phyloP scores from a whole-genome alignment of 2,113 vertebrate genomes.

The Callionymus lyra region DNA sequence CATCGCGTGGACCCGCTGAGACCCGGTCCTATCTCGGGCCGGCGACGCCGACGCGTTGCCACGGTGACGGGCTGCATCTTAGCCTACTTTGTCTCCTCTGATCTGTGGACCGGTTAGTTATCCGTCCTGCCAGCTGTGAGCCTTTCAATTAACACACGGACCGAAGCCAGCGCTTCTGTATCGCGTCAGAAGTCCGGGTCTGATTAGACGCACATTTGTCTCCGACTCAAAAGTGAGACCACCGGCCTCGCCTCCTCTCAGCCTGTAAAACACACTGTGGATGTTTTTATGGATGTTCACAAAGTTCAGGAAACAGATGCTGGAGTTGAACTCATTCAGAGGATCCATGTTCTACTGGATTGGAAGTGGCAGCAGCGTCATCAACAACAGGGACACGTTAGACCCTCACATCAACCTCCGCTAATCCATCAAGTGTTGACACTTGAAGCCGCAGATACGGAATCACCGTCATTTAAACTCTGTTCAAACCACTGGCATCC shows the following conservation, averaged over 20 bases:
- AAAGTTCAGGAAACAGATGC: background rate
- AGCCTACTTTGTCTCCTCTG: slow-evolving; percentile 34
- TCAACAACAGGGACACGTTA: too few species aligned
- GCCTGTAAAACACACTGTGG: slow-evolving; percentile 8
- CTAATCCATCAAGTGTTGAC: too few species aligned
- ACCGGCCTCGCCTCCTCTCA: slow-evolving; percentile 10
- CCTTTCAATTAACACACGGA: slow-evolving; percentile 44
- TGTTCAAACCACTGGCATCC: too few species aligned
- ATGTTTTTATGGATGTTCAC: slow-evolving; percentile 10
- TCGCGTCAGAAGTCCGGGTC: slow-evolving; percentile 33
- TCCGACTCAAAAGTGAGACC: slow-evolving; percentile 10
- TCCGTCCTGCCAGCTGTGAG: slow-evolving; percentile 50
- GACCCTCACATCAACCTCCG: too few species aligned
- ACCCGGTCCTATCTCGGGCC: slow-evolving; percentile 31
- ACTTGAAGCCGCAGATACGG: too few species aligned
- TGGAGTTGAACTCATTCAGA: background rate
- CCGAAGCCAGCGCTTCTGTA: slow-evolving; percentile 14
- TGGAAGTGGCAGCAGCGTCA: too few species aligned
- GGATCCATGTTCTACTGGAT: too few species aligned
- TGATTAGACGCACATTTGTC: slow-evolving; percentile 28
- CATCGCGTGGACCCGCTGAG: slow-evolving; percentile 34
- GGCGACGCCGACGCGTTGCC: slow-evolving; percentile 35
- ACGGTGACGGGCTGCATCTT: slow-evolving; percentile 50
- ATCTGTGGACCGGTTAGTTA: slow-evolving; percentile 33
- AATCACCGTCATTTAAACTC: too few species aligned